These are phyloP conservation scores for Ophthalmolycus amberensis DNA, from an alignment of 2,113 vertebrate genomes.

Conservation along the genomic window DNA sequence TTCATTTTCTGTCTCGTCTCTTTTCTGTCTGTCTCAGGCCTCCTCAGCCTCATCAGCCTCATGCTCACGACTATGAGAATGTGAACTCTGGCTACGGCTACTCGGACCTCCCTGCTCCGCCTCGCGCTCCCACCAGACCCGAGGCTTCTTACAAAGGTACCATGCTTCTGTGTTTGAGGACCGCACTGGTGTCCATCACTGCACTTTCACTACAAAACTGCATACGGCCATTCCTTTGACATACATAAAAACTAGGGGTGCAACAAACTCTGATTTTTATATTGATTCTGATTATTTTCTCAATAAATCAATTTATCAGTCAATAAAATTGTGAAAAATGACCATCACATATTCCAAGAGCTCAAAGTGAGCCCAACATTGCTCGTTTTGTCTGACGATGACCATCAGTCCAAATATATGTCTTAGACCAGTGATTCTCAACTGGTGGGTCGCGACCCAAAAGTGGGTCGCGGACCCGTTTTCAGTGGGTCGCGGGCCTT, in stretches of 20 bases:
- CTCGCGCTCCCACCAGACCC: conserved; percentile 75
- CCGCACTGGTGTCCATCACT: neutral
- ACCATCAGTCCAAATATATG: neutral
- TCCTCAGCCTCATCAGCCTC: conserved; percentile 79
- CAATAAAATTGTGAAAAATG: too few relatives aligned
- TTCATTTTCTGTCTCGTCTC: neutral
- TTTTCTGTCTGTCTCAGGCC: conserved; percentile 64
- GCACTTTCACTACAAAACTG: too few relatives aligned
- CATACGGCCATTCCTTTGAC: neutral
- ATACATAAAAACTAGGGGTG: neutral
- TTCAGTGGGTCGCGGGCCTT: too few relatives aligned
- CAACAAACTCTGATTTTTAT: neutral
- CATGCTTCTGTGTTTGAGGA: neutral
- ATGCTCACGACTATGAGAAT: conserved; percentile 81
- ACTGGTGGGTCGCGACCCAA: too few relatives aligned
- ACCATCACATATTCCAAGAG: neutral
- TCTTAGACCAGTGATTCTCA: too few relatives aligned
- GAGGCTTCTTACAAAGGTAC: conserved; percentile 83
- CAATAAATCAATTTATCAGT: too few relatives aligned
- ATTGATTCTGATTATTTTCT: too few relatives aligned
- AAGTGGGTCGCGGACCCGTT: too few relatives aligned
- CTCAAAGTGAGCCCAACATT: neutral
- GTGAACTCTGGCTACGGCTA: conserved; percentile 74
- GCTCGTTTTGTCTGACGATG: neutral
- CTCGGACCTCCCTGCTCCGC: conserved; percentile 67